These are phyloP conservation scores for Heliconius hewitsoni DNA, from an alignment of 1,140 invertebrate species.

Conservation along the genomic window DNA sequence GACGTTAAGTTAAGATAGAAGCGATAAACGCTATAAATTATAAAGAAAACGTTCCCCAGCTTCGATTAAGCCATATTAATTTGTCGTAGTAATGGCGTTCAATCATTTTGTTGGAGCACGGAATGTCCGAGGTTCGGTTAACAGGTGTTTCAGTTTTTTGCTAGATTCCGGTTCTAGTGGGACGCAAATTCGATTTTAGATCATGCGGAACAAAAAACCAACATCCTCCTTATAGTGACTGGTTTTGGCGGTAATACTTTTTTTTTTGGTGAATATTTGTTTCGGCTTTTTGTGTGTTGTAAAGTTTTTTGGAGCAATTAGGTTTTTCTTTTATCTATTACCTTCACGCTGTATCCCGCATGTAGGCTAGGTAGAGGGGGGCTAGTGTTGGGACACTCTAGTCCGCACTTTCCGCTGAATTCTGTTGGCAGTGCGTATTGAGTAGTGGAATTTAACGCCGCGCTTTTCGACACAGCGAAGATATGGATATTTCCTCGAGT, in stretches of 20 bases:
- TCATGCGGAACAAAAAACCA: neutral
- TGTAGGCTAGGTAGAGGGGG: no score
- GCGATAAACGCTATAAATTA: slow-evolving; percentile 38
- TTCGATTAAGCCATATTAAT: slow-evolving; percentile 47
- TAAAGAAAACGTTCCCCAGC: slow-evolving; percentile 32
- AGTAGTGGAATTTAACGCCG: no score
- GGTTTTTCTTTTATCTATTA: no score
- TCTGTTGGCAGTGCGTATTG: no score
- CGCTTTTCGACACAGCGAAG: no score
- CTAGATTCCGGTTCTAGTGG: slow-evolving; percentile 35
- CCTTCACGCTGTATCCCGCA: no score
- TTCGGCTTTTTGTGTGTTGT: neutral
- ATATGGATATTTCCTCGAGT: neutral
- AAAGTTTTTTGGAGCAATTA: neutral
- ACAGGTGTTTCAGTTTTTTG: slow-evolving; percentile 40
- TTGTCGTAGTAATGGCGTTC: slow-evolving; percentile 42
- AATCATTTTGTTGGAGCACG: slow-evolving; percentile 31
- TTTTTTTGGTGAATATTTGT: slow-evolving; percentile 2
- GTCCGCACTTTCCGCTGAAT: no score
- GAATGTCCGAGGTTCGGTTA: slow-evolving; percentile 14
- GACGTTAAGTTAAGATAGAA: slow-evolving; percentile 28
- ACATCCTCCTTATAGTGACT: slow-evolving; percentile 9
- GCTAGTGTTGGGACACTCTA: no score
- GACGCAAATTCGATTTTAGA: slow-evolving; percentile 24
- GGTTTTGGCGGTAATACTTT: neutral